Evolutionary conservation across 1,140 invertebrate species (phyloP), one percentile per base, ranked within the genome.

Genomic region (Eriosoma lanigerum): DNA sequence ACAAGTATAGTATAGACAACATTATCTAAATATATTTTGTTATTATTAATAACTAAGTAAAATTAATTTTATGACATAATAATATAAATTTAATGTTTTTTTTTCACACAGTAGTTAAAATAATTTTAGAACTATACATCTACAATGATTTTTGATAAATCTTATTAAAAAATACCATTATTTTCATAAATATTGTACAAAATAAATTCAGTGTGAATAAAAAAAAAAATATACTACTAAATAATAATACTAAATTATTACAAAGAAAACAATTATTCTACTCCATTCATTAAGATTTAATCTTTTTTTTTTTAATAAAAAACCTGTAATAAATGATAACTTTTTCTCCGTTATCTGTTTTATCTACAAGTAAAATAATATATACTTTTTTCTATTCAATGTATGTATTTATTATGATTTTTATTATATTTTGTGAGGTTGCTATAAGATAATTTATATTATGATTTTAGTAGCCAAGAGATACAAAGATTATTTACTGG

Each of bases 401-500:
- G 10, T 44, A 38, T 46, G 44, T 66, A 24, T 66, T n/a, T 66
- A 54, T 21, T 44, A 44, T 64, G 29, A 32, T 62, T 32, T 19
- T 62, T 5, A n/a, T 64, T n/a, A n/a, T n/a, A n/a, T n/a, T n/a
- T n/a, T 68, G 21, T 10, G 12, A 24, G 2, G 8, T 0, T 48
- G 3, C 3, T 13, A 68, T 13, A 68, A 68, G 21, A 26, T 48
- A 26, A 68, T 48, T 48, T 15, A 17, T 66, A 26, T 68, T 68
- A 46, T 68, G 44, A 21, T 26, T 48, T 8, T 68, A 13, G 44
- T 68, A 48, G 66, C 24, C 12, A 26, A 26, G 44, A 68, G 44
- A 68, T 26, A 48, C 8, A 3, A n/a, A n/a, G 21, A 68, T 68
- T 68, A 68, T 68, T 46, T 48, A 26, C 38, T 68, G 66, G 15